Base-by-base conservation (phyloP, 1,140 invertebrate species). In the Babylonia areolata region DNA sequence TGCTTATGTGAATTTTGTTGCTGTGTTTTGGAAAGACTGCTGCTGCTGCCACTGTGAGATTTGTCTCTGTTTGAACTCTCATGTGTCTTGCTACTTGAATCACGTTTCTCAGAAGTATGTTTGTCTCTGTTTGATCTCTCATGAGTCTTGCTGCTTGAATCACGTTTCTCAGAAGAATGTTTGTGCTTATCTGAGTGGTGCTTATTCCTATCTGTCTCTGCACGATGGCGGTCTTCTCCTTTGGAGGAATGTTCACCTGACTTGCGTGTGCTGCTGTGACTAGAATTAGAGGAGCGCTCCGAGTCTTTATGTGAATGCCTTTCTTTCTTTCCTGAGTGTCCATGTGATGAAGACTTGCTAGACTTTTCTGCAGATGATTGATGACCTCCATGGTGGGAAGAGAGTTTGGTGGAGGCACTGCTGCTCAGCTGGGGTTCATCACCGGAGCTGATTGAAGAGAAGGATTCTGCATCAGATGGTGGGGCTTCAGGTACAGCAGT, bases 361-460 rank as follows among this genome's bases (percentile, higher is more conserved):
- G 75, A 40, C 20, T 39, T 77, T 77, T 77, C 37, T 17, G 28
- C 40, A 23, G 37, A 40, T 9, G 75, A 77, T 28, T 40, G 40
- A 1, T 77, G 35, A 28, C 2, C 20, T 23, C 20, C 39, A 28
- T 15, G 31, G 35, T 37, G 31, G 71, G 71, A 35, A 6, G n/a
- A 9, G 23, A 11, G 71, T 73, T 33, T 73, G 6, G 58, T 23
- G 6, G 31, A 6, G 33, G 3, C 31, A 35, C 35, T 37, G 12
- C 33, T 35, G 71, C 23, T 37, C 5, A 37, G 31, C 6, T 1
- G 6, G 31, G 75, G 28, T 77, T 77, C 75, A 15, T 40, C 75
- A 39, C 35, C 75, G 15, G 75, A 77, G 28, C 75, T 77, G 20
- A 77, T 77, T 15, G 75, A 77, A 23, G 75, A 77, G 35, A 77